These are phyloP conservation scores for Chelidonichthys spinosus DNA, from an alignment of 2,797 vertebrate genomes.

Conservation along the genomic window DNA sequence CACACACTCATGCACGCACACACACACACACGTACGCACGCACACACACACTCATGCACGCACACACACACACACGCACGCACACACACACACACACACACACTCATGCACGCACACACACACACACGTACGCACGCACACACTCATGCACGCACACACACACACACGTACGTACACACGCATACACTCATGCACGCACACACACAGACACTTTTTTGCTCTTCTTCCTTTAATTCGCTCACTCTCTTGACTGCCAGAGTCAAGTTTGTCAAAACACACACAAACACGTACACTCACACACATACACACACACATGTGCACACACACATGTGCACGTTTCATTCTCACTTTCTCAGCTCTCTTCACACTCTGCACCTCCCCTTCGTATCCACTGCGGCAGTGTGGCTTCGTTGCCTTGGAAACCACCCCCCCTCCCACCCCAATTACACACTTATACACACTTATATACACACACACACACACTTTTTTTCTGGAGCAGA, in stretches of 20 bases:
- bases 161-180: no score
- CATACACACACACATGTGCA: slow-evolving; percentile 16
- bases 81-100: no score
- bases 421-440: slow-evolving; percentile 83
- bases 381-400: slow-evolving; percentile 84
- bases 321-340: no score
- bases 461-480: slow-evolving; percentile 36
- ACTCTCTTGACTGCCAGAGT: slow-evolving; percentile 44
- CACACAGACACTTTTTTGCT: slow-evolving; percentile 1
- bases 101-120: no score
- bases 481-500: slow-evolving; percentile 58
- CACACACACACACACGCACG: no score
- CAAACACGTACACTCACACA: slow-evolving; percentile 23
- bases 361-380: no score
- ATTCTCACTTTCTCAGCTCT: slow-evolving; percentile 69
- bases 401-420: slow-evolving; percentile 89
- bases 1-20: no score
- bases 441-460: slow-evolving; percentile 39
- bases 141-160: no score
- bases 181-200: no score
- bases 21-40: no score
- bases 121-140: no score
- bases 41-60: no score
- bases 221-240: slow-evolving; percentile 32
- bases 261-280: slow-evolving; percentile 36